Conservation (phyloP, 2,797 vertebrate species). For the Trematomus bernacchii region DNA sequence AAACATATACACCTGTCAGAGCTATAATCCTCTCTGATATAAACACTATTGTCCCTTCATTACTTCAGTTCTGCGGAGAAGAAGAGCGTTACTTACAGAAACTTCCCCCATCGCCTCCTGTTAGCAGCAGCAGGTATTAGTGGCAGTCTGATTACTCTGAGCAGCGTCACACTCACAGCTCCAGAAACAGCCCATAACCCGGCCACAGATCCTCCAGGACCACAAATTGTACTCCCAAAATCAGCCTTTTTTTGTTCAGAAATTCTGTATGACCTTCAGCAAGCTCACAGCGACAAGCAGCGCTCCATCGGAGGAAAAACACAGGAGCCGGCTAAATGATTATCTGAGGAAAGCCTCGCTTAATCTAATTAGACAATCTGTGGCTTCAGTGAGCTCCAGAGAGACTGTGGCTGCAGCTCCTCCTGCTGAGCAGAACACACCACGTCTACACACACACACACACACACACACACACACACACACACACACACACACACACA, state of each 20-base stretch:
- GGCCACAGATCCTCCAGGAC: constrained; percentile 37
- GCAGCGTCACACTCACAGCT: constrained; percentile 58
- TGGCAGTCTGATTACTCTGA: constrained; percentile 59
- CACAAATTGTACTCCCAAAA: constrained; percentile 56
- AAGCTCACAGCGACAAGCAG: constrained; percentile 54
- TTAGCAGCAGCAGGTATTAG: constrained; percentile 74
- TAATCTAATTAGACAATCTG: constrained; percentile 94
- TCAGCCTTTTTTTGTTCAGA: constrained; percentile 39
- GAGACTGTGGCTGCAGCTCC: constrained; percentile 61
- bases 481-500: no score
- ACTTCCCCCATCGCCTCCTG: constrained; percentile 77
- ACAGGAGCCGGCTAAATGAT: constrained; percentile 89
- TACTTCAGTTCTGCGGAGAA: constrained; percentile 27
- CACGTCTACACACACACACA: neutral
- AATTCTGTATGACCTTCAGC: constrained; percentile 87
- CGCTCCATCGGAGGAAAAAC: constrained; percentile 80
- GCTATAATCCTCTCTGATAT: neutral
- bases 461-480: neutral
- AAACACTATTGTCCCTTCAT: neutral
- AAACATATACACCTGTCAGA: neutral
- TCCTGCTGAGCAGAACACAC: constrained; percentile 53
- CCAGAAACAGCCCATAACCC: constrained; percentile 71
- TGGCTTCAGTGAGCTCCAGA: constrained; percentile 74
- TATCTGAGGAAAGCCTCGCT: constrained; percentile 92
- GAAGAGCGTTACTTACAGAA: constrained; percentile 72